Evolutionary conservation across 2,888 invertebrate species (phyloP), one percentile per base, ranked within the genome.

Genomic region (Hydroisotoma schaefferi): DNA sequence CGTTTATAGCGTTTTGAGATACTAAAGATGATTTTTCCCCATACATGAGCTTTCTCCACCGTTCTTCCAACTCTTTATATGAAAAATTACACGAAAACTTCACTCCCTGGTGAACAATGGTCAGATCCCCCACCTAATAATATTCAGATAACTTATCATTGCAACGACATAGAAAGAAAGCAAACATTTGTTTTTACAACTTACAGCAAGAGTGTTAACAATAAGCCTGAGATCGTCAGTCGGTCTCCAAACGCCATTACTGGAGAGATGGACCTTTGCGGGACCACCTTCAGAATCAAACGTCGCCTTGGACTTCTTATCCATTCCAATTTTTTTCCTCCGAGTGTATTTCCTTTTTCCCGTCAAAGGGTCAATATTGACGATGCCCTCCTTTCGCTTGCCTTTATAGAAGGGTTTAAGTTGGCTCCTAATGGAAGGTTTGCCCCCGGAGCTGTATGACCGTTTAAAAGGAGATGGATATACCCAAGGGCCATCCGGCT

Each of bases 71-170:
- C 76, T 99, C 97, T 74, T 89, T 87, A 25, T 94, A 80, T 0
- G 94, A 92, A 76, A 95, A 98, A 60, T 91, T 87, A 75, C 95
- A 94, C 0, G 97, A 93, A 79, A 99, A 99, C 75, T 94, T 95
- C 1, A 93, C 87, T 4, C 94, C 94, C 65, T 91, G 82, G 76
- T 94, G 91, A 0, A 99, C 85, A 40, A 80, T 77, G 59, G 78
- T 76, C 61, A 85, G 72, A 72, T 84, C 83, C 73, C 80, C 81
- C 4, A 82, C 81, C 84, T 86, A 75, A 60, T 5, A 33, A 52
- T 15, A 43, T 43, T 10, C 6, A 43, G 18, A 43, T 6, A 8
- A n/a, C 20, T 15, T n/a, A n/a, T n/a, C n/a, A n/a, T n/a, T n/a
- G n/a, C n/a, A n/a, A n/a, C n/a, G n/a, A n/a, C n/a, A n/a, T n/a